Evolutionary conservation across 2,888 invertebrate species (phyloP), one percentile per base, ranked within the genome.

Genomic region (Dexiosoma caninum): DNA sequence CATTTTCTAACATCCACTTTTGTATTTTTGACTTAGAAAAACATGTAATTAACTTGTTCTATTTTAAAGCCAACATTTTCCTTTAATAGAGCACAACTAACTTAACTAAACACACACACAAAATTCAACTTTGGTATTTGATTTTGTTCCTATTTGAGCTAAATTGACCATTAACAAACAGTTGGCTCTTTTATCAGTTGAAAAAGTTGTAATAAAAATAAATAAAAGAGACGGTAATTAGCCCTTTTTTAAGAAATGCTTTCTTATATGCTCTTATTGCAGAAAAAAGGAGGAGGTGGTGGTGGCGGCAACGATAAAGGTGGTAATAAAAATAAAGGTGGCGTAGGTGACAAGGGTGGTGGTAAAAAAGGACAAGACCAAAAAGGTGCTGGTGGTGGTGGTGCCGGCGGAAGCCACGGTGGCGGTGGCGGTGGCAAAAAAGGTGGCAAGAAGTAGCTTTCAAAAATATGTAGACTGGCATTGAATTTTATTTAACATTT

Each of bases 401-500:
- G 83, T 23, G 86, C 85, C 46, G 88, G 86, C 14, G 89, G 89
- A 76, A 89, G n/a, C n/a, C n/a, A n/a, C 8, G 85, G 83, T 35
- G 84, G 76, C n/a, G 85, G 81, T 32, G 85, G 83, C 23, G 86
- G 85, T 51, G 88, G 86, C 14, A 89, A 89, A 76, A 89, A 89
- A 81, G 89, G 90, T 75, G 88, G 86, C 83, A 89, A 89, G 64
- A 88, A 88, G 70, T 89, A 88, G 83, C 81, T 53, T 35, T 2
- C 8, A 51, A 30, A 16, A 14, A 32, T 32, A 27, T 32, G 4
- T 6, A 27, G 3, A 27, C 6, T 27, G n/a, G n/a, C n/a, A n/a
- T n/a, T n/a, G n/a, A 27, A 27, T 27, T 5, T 27, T 35, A 12
- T 53, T 27, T 60, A 60, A 32, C 23, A 42, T 35, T 49, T 60